These are phyloP conservation scores for Leptura quadrifasciata DNA, from an alignment of 2,888 invertebrate genomes.

Conservation along the genomic window DNA sequence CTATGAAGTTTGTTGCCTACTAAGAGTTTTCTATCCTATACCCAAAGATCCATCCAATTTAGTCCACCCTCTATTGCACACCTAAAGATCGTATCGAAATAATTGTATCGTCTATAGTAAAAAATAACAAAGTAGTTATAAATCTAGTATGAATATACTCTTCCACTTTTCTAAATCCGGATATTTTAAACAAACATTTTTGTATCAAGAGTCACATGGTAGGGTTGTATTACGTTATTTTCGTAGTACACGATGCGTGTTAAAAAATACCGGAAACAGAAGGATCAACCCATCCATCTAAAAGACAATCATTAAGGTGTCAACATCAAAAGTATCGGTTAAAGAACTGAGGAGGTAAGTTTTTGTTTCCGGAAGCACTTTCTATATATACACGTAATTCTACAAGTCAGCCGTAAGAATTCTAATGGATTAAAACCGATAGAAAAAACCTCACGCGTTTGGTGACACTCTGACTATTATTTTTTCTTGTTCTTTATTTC, in stretches of 20 bases:
- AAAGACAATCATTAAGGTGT: conserved; percentile 58
- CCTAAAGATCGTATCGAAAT: too few relatives aligned
- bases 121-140: too few relatives aligned
- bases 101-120: too few relatives aligned
- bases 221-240: conserved; percentile 40
- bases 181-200: not conserved
- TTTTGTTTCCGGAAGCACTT: conserved; percentile 55
- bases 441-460: conserved; percentile 26
- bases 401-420: conserved; percentile 21
- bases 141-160: too few relatives aligned
- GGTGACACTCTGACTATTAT: conserved; percentile 36
- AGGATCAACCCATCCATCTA: conserved; percentile 45
- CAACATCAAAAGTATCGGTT: conserved; percentile 57
- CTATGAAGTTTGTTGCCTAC: too few relatives aligned
- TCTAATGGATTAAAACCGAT: conserved; percentile 25
- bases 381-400: conserved; percentile 47
- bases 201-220: not conserved
- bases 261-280: conserved; percentile 52
- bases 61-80: too few relatives aligned
- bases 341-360: conserved; percentile 40
- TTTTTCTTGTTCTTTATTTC: conserved; percentile 51
- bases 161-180: not conserved
- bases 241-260: conserved; percentile 38
- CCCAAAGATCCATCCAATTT: too few relatives aligned
- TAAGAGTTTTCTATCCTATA: too few relatives aligned